Evolutionary conservation across 2,888 invertebrate genomes (phyloP).

Genomic region (Lomographa bimaculata): DNA sequence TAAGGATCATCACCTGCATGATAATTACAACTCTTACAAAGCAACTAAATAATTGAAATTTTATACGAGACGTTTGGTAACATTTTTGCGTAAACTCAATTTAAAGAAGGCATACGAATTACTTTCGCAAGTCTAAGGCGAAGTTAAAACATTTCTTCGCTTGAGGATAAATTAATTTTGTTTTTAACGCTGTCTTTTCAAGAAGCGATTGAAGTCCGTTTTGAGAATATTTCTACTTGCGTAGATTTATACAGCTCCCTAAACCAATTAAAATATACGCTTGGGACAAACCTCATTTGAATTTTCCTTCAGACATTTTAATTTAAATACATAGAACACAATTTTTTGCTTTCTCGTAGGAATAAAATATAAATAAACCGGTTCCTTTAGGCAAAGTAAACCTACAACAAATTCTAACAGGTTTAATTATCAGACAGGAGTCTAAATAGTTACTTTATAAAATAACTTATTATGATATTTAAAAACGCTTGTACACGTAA

Average conservation of each 20-base stretch:
- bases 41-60: slow-evolving; percentile 16
- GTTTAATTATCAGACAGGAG: no score
- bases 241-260: slow-evolving; percentile 24
- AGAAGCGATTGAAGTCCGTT: slow-evolving; percentile 27
- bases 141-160: slow-evolving; percentile 54
- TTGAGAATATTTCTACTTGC: slow-evolving; percentile 25
- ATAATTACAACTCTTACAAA: slow-evolving; percentile 42
- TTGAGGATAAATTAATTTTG: slow-evolving; percentile 55
- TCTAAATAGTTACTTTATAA: no score
- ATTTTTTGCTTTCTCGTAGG: no score
- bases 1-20: slow-evolving; percentile 50
- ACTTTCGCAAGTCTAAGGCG: slow-evolving; percentile 35
- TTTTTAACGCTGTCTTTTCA: slow-evolving; percentile 39
- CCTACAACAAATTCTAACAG: no score
- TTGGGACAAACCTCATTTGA: slow-evolving; percentile 22
- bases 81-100: slow-evolving; percentile 41
- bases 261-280: slow-evolving; percentile 28
- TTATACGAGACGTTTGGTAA: slow-evolving; percentile 10
- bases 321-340: slow-evolving; percentile 16
- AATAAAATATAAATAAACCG: no score
- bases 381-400: no score
- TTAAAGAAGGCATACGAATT: slow-evolving; percentile 44
- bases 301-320: slow-evolving; percentile 20
- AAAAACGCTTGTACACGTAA: no score
- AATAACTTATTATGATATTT: no score